Percentiles rank a stretch among this genome's conserved stretches.
These are phyloP conservation scores for Ceramica pisi DNA, from an alignment of 2,888 invertebrate genomes.

Conservation along the genomic window DNA sequence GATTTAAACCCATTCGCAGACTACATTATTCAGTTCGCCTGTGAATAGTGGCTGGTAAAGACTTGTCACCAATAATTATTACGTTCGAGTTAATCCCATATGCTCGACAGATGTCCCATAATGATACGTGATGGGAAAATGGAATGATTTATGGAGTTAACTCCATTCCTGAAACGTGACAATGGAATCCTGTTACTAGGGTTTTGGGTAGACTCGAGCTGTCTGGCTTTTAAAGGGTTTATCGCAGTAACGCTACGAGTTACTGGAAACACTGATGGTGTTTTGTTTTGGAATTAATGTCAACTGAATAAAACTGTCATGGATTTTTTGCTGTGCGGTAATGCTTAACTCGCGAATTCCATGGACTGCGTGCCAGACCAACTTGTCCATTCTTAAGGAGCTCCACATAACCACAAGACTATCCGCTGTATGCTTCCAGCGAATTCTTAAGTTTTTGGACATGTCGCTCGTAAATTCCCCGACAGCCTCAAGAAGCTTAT, in stretches of 20 bases:
- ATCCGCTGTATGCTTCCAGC: too few relatives aligned
- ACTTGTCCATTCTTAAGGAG: too few relatives aligned
- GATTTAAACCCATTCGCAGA: conserved; percentile 10
- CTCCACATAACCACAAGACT: too few relatives aligned
- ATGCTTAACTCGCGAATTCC: too few relatives aligned
- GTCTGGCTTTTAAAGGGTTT: background rate
- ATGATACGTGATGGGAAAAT: background rate
- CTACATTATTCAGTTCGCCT: background rate
- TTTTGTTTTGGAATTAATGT: background rate
- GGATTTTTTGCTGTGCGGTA: background rate
- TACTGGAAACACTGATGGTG: background rate
- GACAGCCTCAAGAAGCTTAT: too few relatives aligned
- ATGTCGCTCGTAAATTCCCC: too few relatives aligned
- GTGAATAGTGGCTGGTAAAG: background rate
- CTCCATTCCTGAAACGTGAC: background rate
- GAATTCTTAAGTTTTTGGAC: too few relatives aligned
- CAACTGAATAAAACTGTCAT: too few relatives aligned
- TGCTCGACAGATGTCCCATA: background rate
- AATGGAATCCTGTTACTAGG: conserved; percentile 11
- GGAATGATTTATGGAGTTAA: background rate
- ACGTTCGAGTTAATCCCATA: background rate
- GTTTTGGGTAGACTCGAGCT: background rate
- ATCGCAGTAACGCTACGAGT: background rate
- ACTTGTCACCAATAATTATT: background rate
- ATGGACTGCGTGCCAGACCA: too few relatives aligned